Conservation (phyloP, 2,113 vertebrate genomes). For the Microtus pennsylvanicus region DNA sequence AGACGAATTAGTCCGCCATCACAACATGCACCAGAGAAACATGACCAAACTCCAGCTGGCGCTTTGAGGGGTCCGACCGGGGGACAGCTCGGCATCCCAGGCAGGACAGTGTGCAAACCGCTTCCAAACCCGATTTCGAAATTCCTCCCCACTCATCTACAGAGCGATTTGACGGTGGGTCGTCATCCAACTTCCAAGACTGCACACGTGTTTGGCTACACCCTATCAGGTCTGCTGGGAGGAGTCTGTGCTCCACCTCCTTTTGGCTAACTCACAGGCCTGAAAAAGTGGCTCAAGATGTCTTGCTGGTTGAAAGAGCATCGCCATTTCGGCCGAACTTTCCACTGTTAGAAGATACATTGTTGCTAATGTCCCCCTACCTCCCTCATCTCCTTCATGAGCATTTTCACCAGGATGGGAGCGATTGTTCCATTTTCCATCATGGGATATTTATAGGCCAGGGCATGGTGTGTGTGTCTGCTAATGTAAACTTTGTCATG, state of each 20-base stretch:
- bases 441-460: constrained; percentile 72
- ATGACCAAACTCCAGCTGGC: constrained; percentile 96
- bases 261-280: background rate
- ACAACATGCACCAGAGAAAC: constrained; percentile 99
- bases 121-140: constrained; percentile 72
- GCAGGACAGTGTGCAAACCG: constrained; percentile 78
- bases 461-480: constrained; percentile 75
- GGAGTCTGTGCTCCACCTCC: background rate
- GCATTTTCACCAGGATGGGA: constrained; percentile 75
- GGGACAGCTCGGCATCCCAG: constrained; percentile 51
- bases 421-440: constrained; percentile 73
- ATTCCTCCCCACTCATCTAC: constrained; percentile 76
- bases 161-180: constrained; percentile 73
- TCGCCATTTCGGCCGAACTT: background rate
- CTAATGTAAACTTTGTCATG: constrained; percentile 77
- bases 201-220: constrained; percentile 78
- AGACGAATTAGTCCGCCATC: constrained; percentile 98
- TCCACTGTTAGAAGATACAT: constrained; percentile 49
- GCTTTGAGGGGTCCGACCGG: constrained; percentile 86
- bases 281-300: background rate
- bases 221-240: constrained; percentile 70
- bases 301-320: constrained; percentile 12
- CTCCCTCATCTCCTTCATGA: background rate
- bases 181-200: constrained; percentile 70
- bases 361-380: background rate